Conservation (phyloP, 2,888 invertebrate genomes). For the Melolontha melolontha region DNA sequence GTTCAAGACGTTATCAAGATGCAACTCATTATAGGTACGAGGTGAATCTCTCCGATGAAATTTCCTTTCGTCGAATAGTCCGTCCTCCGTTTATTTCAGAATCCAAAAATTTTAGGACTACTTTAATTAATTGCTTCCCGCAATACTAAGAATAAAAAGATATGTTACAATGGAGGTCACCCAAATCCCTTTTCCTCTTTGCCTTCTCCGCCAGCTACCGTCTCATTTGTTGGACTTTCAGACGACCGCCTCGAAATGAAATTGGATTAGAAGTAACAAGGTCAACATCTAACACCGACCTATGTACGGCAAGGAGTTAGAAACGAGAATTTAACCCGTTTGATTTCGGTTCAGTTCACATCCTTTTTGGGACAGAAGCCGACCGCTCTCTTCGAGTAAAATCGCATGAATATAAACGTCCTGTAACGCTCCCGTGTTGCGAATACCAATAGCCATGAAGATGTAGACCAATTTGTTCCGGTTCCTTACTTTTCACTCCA, state of each 20-base stretch:
- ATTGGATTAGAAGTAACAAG: no score
- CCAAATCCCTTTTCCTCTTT: no score
- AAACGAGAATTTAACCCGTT: neutral
- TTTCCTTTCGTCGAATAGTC: slow-evolving; percentile 2
- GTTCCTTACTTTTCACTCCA: neutral
- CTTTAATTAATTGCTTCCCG: slow-evolving; percentile 2
- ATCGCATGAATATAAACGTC: no score
- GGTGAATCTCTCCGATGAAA: neutral
- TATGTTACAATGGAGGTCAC: no score
- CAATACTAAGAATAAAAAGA: no score
- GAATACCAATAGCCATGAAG: no score
- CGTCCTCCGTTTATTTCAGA: neutral
- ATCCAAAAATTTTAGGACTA: neutral
- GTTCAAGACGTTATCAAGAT: slow-evolving; percentile 8
- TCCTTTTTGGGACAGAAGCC: neutral
- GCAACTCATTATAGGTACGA: neutral
- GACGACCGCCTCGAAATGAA: no score
- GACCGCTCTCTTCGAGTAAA: neutral
- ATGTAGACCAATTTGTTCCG: neutral
- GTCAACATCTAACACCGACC: no score
- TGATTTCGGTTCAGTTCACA: neutral
- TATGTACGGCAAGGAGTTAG: no score
- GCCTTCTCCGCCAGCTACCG: no score
- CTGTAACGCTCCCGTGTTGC: no score
- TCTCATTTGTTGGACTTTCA: no score